These are phyloP conservation scores for Perodicticus potto DNA, from an alignment of 2,797 vertebrate genomes.

Conservation along the genomic window DNA sequence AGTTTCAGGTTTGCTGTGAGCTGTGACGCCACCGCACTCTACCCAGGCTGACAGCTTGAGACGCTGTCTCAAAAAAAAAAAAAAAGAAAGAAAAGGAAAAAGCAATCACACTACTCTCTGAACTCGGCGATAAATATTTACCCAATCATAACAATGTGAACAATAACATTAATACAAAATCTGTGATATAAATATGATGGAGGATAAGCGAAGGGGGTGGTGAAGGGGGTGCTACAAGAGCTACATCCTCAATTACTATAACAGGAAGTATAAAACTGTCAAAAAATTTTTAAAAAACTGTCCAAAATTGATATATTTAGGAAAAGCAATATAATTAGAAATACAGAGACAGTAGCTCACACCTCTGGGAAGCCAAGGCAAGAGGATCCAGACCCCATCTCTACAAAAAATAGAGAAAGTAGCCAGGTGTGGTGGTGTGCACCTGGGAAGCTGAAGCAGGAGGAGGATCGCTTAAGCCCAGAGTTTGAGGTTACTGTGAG, in stretches of 20 bases:
- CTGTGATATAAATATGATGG: not conserved
- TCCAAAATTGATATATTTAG: slow-evolving; percentile 34
- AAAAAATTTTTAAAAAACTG: no score
- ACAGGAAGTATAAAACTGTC: slow-evolving; percentile 10
- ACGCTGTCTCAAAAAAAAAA: not conserved
- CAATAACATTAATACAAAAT: not conserved
- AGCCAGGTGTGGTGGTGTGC: no score
- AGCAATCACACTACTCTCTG: not conserved
- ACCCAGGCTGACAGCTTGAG: no score
- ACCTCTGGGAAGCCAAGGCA: no score
- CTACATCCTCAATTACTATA: slow-evolving; percentile 4
- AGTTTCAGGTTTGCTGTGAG: no score
- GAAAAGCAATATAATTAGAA: slow-evolving; percentile 56
- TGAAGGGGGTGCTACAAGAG: not conserved
- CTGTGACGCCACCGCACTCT: no score
- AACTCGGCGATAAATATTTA: not conserved
- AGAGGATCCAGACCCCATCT: no score
- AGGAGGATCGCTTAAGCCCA: no score
- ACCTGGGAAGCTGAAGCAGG: no score
- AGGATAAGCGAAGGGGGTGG: not conserved
- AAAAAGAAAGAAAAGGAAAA: not conserved
- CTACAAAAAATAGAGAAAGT: no score
- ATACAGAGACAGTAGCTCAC: not conserved
- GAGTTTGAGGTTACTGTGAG: no score
- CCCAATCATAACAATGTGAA: not conserved